These are phyloP conservation scores for Yponomeuta malinellus DNA, from an alignment of 2,888 invertebrate genomes.

Conservation along the genomic window DNA sequence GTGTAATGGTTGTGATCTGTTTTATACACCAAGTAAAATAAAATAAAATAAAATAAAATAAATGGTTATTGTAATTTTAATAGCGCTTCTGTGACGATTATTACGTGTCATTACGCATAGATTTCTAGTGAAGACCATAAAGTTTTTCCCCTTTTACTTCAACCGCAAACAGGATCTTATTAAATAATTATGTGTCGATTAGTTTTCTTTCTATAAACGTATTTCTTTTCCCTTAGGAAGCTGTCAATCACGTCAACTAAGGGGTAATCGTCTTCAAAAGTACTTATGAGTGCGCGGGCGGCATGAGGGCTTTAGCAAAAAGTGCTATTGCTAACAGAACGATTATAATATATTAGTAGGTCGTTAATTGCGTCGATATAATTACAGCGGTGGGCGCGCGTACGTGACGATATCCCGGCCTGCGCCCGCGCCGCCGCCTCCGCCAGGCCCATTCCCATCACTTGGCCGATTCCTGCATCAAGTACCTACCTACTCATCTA, in stretches of 20 bases:
- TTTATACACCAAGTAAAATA: not conserved
- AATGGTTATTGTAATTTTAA: not conserved
- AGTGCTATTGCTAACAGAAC: conserved; percentile 64
- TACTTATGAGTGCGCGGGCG: conserved; percentile 25
- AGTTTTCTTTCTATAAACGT: conserved; percentile 8
- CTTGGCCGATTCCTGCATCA: not conserved
- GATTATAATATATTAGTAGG: conserved; percentile 75
- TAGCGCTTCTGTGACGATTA: not conserved
- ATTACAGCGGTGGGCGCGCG: conserved; percentile 61
- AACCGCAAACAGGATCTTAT: not conserved
- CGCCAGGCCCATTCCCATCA: conserved; percentile 2
- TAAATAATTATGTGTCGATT: conserved; percentile 13
- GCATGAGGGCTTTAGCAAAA: conserved; percentile 62
- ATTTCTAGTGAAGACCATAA: not conserved
- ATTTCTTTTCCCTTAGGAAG: conserved; percentile 36
- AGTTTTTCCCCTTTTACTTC: not conserved
- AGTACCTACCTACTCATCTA: not conserved
- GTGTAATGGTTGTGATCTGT: too few relatives aligned
- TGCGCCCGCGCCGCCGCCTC: conserved; percentile 44
- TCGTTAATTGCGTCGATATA: conserved; percentile 73
- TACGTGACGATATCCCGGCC: conserved; percentile 73
- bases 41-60: not conserved
- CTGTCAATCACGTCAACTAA: conserved; percentile 46
- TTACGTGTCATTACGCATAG: not conserved
- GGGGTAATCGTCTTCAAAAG: conserved; percentile 33